Conservation (phyloP, 2,888 invertebrate species). For the Sesia bembeciformis region DNA sequence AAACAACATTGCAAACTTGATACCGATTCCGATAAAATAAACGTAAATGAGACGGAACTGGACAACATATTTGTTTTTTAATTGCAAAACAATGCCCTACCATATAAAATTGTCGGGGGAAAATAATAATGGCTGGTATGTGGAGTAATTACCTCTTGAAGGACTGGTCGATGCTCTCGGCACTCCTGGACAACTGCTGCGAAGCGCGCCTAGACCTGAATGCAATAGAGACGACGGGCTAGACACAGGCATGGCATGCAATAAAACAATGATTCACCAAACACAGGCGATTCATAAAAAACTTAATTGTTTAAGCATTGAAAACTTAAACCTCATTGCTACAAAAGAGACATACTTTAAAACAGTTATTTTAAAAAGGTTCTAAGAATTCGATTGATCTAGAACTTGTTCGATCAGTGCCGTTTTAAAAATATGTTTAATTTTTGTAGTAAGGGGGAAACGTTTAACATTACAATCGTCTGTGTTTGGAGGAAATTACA, state of each 20-base stretch:
- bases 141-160: slow-evolving; percentile 71
- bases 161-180: slow-evolving; percentile 77
- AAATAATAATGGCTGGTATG: background rate
- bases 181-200: slow-evolving; percentile 83
- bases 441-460: too few relatives aligned
- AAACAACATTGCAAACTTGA: slow-evolving; percentile 21
- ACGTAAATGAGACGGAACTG: background rate
- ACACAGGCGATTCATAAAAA: background rate
- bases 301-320: background rate
- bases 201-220: slow-evolving; percentile 91
- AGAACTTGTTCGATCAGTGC: too few relatives aligned
- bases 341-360: too few relatives aligned
- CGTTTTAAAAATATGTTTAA: too few relatives aligned
- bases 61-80: background rate
- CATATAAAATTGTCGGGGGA: background rate
- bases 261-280: slow-evolving; percentile 11
- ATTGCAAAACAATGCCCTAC: slow-evolving; percentile 2
- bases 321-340: too few relatives aligned
- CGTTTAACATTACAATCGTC: background rate
- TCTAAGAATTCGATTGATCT: too few relatives aligned
- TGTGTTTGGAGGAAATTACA: background rate
- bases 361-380: too few relatives aligned
- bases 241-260: slow-evolving; percentile 67
- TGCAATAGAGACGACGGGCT: slow-evolving; percentile 71
- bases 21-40: slow-evolving; percentile 8